Conservation (phyloP, 2,888 invertebrate genomes). For the Thelaira solivaga region DNA sequence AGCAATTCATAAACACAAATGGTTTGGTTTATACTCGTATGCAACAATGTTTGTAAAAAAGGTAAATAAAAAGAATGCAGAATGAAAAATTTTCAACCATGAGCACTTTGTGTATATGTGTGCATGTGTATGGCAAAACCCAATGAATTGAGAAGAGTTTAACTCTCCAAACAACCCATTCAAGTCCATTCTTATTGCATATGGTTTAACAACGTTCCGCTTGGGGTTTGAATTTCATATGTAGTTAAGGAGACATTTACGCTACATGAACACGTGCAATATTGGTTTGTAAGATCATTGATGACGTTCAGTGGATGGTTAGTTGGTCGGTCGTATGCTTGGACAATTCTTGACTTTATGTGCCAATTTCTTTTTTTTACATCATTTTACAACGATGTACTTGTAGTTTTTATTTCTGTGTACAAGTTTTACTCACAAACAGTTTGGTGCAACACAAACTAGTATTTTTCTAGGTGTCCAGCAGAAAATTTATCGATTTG, state of each 20-base stretch:
- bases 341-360: slow-evolving; percentile 43
- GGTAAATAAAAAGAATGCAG: not conserved
- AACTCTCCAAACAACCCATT: slow-evolving; percentile 7
- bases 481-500: slow-evolving; percentile 31
- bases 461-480: slow-evolving; percentile 22
- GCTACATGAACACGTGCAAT: slow-evolving; percentile 60
- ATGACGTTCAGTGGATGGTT: slow-evolving; percentile 57
- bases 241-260: slow-evolving; percentile 50
- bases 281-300: slow-evolving; percentile 59
- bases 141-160: slow-evolving; percentile 6
- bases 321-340: slow-evolving; percentile 55
- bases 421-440: slow-evolving; percentile 7
- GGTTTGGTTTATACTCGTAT: not conserved
- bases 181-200: not conserved
- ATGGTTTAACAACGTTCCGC: slow-evolving; percentile 9
- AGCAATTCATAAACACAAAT: not conserved
- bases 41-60: too few species aligned
- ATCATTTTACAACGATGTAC: not conserved
- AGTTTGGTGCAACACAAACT: slow-evolving; percentile 3
- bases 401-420: too few species aligned
- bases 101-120: not conserved
- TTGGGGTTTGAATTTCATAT: not conserved
- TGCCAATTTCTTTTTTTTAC: slow-evolving; percentile 1
- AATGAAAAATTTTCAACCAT: not conserved
- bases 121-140: not conserved